These are phyloP conservation scores for Molossus molossus DNA, from an alignment of 2,797 vertebrate genomes.

Conservation along the genomic window DNA sequence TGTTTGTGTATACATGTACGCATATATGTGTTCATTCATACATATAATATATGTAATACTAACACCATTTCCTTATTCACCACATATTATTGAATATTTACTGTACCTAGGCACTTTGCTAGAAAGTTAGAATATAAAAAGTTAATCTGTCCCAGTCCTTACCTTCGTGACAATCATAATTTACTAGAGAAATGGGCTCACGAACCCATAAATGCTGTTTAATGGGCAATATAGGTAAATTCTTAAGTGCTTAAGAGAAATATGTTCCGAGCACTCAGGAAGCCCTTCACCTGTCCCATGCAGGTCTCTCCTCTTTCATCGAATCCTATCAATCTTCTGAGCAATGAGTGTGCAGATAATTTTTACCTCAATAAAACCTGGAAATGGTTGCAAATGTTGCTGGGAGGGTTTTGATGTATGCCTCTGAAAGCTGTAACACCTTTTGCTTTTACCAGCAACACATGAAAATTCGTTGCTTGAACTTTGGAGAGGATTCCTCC, in stretches of 20 bases:
- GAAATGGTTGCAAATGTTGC: slow-evolving; percentile 50
- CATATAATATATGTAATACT: neutral
- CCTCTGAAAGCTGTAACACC: neutral
- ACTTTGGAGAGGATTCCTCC: neutral
- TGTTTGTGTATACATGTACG: neutral
- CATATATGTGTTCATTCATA: neutral
- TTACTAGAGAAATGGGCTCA: slow-evolving; percentile 11
- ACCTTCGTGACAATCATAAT: slow-evolving; percentile 25
- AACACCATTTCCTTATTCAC: neutral
- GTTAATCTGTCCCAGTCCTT: neutral
- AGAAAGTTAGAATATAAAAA: neutral
- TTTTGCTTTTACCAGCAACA: slow-evolving; percentile 57
- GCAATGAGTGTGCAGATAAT: slow-evolving; percentile 58
- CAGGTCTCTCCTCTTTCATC: slow-evolving; percentile 9
- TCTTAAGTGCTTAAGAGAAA: slow-evolving; percentile 29
- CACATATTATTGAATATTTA: slow-evolving; percentile 24
- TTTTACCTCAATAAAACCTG: slow-evolving; percentile 72
- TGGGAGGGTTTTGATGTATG: slow-evolving; percentile 61
- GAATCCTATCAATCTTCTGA: slow-evolving; percentile 48
- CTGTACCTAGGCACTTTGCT: neutral
- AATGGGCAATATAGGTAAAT: neutral
- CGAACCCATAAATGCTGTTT: neutral
- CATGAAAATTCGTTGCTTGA: slow-evolving; percentile 58
- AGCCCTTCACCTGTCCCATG: neutral
- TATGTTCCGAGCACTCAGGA: neutral